Evolutionary conservation across 2,797 vertebrate genomes (phyloP), one percentile per base, ranked within the genome.

Genomic region (Melanotaenia trifasciata): DNA sequence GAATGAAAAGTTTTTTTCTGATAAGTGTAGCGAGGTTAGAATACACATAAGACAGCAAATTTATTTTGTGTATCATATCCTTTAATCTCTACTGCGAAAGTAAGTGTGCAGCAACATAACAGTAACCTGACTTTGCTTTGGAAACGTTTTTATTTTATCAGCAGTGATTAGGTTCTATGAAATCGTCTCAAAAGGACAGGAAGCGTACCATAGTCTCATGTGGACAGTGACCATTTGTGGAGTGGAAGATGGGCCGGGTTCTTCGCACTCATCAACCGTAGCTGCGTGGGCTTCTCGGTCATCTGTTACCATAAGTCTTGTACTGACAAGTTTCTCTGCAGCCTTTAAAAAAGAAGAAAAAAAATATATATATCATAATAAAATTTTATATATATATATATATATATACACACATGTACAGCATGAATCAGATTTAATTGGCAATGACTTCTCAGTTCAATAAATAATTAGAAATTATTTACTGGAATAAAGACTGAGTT

Each of bases 311-410:
- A 18, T 4, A 0, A 1, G 20, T 70, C 82, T 88, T 73, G 70
- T 10, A 12, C 66, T 10, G n/a, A 84, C 16, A 8, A 92, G 67
- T 47, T 50, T 57, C 26, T 50, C 53, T 57, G 91, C 94, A 67
- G 82, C 81, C 94, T 94, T 76, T 20, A 32, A 45, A 32, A 7
- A 58, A 32, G 66, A n/a, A 76, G 60, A 43, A 20, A 20, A 74
- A 4, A 63, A n/a, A n/a, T n/a, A 12, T 20, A 13, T 20, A 47
- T 47, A 33, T n/a, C 32, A 32, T 32, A 32, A 3, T 32, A n/a
- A n/a, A 32, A 3, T 32, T 32, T 32, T 32, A 32, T 32, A 32
- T 32, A 32, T 32, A 32, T 32, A 33, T 33, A 33, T 33, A 33
- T 33, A 33, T 33, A 33, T 33, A 33, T 33, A 8, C 6, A 35